Conservation (phyloP, 2,113 vertebrate genomes). For the Corvus hawaiiensis region DNA sequence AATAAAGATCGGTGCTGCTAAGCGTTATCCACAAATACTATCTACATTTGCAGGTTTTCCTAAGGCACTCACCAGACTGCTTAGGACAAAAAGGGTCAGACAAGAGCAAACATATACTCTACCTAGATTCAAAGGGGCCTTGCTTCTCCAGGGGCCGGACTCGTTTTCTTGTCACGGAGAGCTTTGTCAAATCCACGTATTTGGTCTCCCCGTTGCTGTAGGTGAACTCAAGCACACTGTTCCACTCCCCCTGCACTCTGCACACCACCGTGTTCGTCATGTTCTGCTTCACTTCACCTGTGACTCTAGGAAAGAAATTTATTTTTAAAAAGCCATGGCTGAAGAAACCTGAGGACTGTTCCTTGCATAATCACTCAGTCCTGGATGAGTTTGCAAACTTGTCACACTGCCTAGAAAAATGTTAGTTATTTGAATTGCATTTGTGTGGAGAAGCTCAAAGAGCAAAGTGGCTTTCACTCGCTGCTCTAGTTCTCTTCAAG, state of each 20-base stretch:
- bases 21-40: neutral
- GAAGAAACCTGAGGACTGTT: neutral
- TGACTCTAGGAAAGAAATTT: conserved; percentile 76
- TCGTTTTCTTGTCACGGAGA: conserved; percentile 84
- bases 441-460: neutral
- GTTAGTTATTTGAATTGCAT: neutral
- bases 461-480: neutral
- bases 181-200: conserved; percentile 84
- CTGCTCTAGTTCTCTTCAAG: neutral
- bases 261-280: conserved; percentile 84
- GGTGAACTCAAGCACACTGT: conserved; percentile 89
- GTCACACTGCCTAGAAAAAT: neutral
- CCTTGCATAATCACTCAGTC: neutral
- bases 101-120: neutral
- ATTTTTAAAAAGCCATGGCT: neutral
- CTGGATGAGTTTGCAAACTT: neutral
- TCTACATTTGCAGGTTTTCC: neutral
- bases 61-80: neutral
- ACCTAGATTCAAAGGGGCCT: conserved; percentile 91
- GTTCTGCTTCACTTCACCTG: conserved; percentile 94
- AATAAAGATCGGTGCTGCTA: neutral
- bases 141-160: conserved; percentile 89
- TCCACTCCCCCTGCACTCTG: conserved; percentile 96
- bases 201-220: conserved; percentile 85
- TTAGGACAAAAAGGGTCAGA: neutral